Conservation (phyloP, 2,888 invertebrate genomes). For the Saturnia pavonia region DNA sequence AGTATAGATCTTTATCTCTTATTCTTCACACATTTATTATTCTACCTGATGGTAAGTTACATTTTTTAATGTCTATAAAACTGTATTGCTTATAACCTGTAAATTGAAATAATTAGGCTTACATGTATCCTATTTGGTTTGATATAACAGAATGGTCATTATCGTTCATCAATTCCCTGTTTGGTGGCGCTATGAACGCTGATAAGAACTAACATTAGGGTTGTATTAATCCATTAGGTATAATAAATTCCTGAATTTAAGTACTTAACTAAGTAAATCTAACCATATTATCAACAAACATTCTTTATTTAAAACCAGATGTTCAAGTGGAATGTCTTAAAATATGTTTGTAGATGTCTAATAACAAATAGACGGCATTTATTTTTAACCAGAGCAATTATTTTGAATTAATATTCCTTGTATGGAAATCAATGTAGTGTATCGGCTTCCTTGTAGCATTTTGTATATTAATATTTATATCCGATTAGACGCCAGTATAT, state of each 20-base stretch:
- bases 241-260: neutral
- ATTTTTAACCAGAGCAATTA: neutral
- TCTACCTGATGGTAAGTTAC: too few relatives aligned
- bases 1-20: neutral
- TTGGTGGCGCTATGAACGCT: neutral
- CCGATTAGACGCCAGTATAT: slow-evolving; percentile 8
- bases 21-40: neutral
- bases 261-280: neutral
- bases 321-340: neutral
- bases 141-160: neutral
- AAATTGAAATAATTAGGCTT: neutral
- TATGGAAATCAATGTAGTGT: slow-evolving; percentile 4
- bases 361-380: neutral
- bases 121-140: neutral
- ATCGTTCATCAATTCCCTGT: neutral
- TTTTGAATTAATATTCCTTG: neutral
- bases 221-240: neutral
- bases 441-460: slow-evolving; percentile 1
- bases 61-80: too few relatives aligned
- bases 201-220: neutral
- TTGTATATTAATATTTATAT: slow-evolving; percentile 7
- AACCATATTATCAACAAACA: neutral
- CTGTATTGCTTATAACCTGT: too few relatives aligned
- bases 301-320: neutral
- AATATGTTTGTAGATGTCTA: neutral